These are phyloP conservation scores for Xylophagus ater DNA, from an alignment of 2,888 invertebrate genomes.

Conservation along the genomic window DNA sequence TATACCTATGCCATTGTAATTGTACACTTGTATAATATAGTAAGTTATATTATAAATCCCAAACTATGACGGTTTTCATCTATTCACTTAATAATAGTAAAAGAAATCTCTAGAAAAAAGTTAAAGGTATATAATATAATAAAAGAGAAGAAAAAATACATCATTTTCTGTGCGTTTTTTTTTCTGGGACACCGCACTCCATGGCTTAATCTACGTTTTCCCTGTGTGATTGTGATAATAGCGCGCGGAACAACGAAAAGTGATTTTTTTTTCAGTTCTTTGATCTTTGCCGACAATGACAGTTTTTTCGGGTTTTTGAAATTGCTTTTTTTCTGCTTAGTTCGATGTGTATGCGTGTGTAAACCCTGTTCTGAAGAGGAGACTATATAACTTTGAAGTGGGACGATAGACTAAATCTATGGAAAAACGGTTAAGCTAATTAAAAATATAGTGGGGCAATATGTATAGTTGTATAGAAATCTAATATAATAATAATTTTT, in stretches of 20 bases:
- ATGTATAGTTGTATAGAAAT: too few species aligned
- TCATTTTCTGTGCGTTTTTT: background rate
- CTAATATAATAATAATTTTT: too few species aligned
- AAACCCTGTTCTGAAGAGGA: background rate
- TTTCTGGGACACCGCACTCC: constrained; percentile 1
- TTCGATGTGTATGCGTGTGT: too few species aligned
- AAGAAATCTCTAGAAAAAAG: too few species aligned
- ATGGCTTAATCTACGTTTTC: constrained; percentile 2
- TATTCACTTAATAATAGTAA: too few species aligned
- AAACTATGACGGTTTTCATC: too few species aligned
- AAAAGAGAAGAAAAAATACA: background rate
- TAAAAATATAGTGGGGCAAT: too few species aligned
- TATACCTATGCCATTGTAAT: too few species aligned
- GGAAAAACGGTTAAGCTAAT: too few species aligned
- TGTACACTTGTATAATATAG: too few species aligned
- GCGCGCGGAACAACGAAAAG: constrained; percentile 1
- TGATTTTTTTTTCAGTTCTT: constrained; percentile 1
- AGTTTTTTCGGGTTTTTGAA: background rate
- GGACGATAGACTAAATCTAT: background rate
- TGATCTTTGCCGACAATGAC: constrained; percentile 5
- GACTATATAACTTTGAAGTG: constrained; percentile 2
- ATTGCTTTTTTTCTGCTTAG: background rate
- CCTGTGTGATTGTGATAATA: background rate
- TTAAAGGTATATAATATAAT: too few species aligned
- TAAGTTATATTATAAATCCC: too few species aligned